phyloP scores from a whole-genome alignment of 2,113 vertebrate species.

The Eulemur rufifrons region DNA sequence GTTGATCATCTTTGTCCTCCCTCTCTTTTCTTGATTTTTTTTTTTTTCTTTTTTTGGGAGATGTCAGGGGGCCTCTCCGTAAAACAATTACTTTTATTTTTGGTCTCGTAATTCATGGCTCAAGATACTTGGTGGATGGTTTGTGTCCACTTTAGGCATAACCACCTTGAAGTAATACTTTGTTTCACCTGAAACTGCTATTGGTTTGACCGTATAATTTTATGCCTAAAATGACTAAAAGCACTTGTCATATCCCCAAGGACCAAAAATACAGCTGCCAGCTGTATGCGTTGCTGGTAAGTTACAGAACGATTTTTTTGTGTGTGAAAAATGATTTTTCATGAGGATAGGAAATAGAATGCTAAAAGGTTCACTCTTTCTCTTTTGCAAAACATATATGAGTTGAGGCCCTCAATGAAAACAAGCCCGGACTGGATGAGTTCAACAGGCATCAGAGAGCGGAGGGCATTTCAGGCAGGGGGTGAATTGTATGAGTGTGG shows the following conservation, averaged over 20 bases:
- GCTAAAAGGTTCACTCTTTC: neutral
- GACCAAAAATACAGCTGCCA: neutral
- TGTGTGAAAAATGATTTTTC: neutral
- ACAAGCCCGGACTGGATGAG: neutral
- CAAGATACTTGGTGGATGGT: neutral
- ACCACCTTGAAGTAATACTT: neutral
- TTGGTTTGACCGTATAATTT: neutral
- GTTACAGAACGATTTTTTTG: neutral
- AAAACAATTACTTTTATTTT: neutral
- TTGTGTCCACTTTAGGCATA: neutral
- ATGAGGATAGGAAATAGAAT: neutral
- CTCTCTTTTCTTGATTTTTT: neutral
- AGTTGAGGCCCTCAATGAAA: neutral
- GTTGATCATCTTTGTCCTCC: neutral
- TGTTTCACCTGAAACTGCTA: constrained; percentile 43
- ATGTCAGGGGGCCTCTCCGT: neutral
- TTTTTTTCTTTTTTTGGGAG: neutral
- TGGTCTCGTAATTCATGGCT: accelerated
- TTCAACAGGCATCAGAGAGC: neutral
- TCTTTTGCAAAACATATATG: neutral
- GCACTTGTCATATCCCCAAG: neutral
- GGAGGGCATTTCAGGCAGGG: neutral
- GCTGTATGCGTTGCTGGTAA: neutral
- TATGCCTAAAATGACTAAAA: neutral
- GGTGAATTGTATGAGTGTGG: neutral